Base-by-base conservation (phyloP, 2,888 invertebrate genomes). In the Therioaphis trifolii region DNA sequence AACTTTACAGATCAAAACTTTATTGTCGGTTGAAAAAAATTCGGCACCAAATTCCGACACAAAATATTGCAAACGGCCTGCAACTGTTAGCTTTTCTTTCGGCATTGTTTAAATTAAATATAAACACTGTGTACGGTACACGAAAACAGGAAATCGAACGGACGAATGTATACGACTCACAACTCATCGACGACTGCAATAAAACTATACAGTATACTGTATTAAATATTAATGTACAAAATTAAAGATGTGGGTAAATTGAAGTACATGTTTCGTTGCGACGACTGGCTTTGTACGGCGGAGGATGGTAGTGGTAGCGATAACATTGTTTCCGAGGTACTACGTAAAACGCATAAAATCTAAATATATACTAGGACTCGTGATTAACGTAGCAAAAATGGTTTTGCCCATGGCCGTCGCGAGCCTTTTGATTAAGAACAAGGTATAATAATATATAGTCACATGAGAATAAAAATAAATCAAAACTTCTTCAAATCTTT, bases 21-120 rank as follows among this genome's bases (percentile, higher is more conserved):
- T 61, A 12, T 61, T 61, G 14, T 61, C 61, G 61, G 61, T 61
- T 61, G 61, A 61, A 61, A 61, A 61, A 61, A 61, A 15, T 3
- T 63, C 61, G 1, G 61, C 61, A 63, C 61, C 61, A 15, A 63
- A 63, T 29, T 63, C 29, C 29, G 29, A 29, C n/a, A 52, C n/a
- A 5, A 52, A 72, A 29, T 15, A 3, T 63, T 63, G n/a, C 12
- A 11, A 46, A 27, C 11, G 27, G 58, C 24, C 11, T 58, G 58
- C 24, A 18, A 7, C 24, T 9, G 58, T 21, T 58, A 21, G 58
- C 21, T 24, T 58, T 58, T 58, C 58, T 58, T 58, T 58, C 58
- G 58, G 58, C 58, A 24, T 58, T 24, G 58, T 58, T 21, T 58
- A 58, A 58, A 11, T 58, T 21, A 58, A 58, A 58, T 58, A 58